phyloP scores from a whole-genome alignment of 1,140 invertebrate genomes.

The Aphis gossypii region DNA sequence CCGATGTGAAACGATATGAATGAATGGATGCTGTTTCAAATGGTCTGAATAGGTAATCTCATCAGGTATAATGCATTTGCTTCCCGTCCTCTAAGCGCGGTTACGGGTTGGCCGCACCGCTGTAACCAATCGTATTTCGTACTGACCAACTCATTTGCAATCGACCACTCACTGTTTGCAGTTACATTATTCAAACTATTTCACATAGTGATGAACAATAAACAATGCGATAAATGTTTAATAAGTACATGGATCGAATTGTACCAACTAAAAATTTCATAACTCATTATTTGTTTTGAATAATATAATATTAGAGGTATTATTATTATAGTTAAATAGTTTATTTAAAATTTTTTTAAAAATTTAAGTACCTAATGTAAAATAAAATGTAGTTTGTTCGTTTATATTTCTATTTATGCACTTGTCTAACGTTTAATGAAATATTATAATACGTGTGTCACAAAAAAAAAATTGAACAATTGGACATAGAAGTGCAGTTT shows the following conservation, averaged over 20 bases:
- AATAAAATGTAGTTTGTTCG: neutral
- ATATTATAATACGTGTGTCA: neutral
- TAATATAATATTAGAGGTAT: neutral
- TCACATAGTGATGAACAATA: neutral
- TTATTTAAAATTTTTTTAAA: neutral
- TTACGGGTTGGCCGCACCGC: neutral
- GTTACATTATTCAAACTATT: neutral
- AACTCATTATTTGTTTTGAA: neutral
- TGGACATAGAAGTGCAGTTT: neutral
- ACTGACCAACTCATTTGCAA: neutral
- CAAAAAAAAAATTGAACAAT: neutral
- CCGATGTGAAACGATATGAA: neutral
- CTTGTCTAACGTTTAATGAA: neutral
- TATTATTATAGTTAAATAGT: neutral
- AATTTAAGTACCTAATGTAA: neutral
- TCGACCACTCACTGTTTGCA: neutral
- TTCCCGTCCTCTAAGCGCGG: neutral
- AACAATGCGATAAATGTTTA: neutral
- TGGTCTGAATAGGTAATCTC: neutral
- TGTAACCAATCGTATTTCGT: neutral
- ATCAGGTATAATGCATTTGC: neutral
- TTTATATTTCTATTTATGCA: neutral
- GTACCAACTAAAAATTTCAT: neutral
- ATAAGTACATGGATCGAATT: neutral
- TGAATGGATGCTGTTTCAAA: neutral